Conservation (phyloP, 2,888 invertebrate genomes). For the Protodeltote pygarga region DNA sequence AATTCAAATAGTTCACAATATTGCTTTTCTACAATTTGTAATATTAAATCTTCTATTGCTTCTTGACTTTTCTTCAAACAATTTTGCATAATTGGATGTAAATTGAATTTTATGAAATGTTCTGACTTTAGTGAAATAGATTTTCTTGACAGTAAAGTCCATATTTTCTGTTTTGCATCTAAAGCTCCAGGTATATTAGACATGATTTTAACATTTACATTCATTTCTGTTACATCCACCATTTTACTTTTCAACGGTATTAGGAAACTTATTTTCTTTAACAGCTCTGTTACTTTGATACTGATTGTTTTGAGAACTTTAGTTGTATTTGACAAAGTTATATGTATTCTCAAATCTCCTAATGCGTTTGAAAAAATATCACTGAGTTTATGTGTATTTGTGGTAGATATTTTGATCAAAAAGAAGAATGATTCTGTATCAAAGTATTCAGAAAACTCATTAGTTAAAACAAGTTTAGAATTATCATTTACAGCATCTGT, state of each 20-base stretch:
- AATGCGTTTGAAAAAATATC: conserved; percentile 40
- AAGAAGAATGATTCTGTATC: conserved; percentile 56
- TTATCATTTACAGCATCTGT: conserved; percentile 62
- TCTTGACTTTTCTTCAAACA: conserved; percentile 52
- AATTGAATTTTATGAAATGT: conserved; percentile 66
- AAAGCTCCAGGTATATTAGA: conserved; percentile 66
- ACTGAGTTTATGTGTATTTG: conserved; percentile 54
- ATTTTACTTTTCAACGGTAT: conserved; percentile 56
- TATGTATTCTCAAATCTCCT: conserved; percentile 61
- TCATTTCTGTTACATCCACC: conserved; percentile 50
- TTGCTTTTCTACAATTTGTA: conserved; percentile 45
- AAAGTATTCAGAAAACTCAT: conserved; percentile 65
- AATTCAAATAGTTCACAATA: conserved; percentile 62
- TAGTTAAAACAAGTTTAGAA: conserved; percentile 58
- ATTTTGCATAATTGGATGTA: conserved; percentile 25
- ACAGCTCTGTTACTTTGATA: conserved; percentile 57
- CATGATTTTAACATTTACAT: conserved; percentile 63
- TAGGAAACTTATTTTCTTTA: conserved; percentile 61
- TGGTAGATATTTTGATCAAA: conserved; percentile 58
- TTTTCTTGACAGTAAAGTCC: conserved; percentile 65
- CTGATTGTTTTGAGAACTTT: conserved; percentile 65
- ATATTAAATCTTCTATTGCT: conserved; percentile 56
- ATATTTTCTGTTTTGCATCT: conserved; percentile 62
- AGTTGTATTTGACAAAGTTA: conserved; percentile 57
- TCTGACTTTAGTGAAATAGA: conserved; percentile 60